Conservation (phyloP, 2,797 vertebrate genomes). For the Knipowitschia caucasica region DNA sequence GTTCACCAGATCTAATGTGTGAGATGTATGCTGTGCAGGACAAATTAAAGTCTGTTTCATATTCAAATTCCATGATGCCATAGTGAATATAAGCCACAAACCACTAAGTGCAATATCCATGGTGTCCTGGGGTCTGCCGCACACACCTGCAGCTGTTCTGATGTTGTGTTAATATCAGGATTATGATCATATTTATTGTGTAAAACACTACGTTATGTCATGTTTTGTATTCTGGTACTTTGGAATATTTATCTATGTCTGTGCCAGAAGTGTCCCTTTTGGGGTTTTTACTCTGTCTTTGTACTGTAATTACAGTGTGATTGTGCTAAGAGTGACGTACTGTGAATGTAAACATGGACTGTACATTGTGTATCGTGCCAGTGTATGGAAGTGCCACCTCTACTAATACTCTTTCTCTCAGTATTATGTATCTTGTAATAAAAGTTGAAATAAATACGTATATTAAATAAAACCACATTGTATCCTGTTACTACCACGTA, state of each 20-base stretch:
- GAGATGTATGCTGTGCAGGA: conserved; percentile 30
- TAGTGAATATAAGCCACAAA: conserved; percentile 4
- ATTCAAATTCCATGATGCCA: conserved; percentile 41
- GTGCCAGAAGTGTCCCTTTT: conserved; percentile 28
- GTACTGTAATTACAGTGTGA: conserved; percentile 18
- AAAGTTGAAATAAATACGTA: conserved; percentile 58
- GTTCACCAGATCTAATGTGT: not conserved
- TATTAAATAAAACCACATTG: not conserved
- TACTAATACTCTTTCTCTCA: conserved; percentile 24
- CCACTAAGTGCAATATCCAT: conserved; percentile 9
- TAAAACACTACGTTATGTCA: conserved; percentile 66
- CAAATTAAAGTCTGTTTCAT: conserved; percentile 39
- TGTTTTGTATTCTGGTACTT: conserved; percentile 57
- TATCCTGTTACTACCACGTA: conserved; percentile 20
- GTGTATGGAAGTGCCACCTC: conserved; percentile 28
- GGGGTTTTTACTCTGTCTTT: conserved; percentile 24
- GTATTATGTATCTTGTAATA: conserved; percentile 47
- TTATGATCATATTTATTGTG: conserved; percentile 62
- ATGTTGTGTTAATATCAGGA: conserved; percentile 20
- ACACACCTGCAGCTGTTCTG: conserved; percentile 21
- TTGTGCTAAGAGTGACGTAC: conserved; percentile 46
- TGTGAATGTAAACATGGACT: conserved; percentile 46
- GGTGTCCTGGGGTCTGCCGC: conserved; percentile 18
- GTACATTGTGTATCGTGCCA: conserved; percentile 43
- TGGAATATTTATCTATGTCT: conserved; percentile 54